phyloP scores from a whole-genome alignment of 2,797 vertebrate species.

The Gambelia wislizenii region DNA sequence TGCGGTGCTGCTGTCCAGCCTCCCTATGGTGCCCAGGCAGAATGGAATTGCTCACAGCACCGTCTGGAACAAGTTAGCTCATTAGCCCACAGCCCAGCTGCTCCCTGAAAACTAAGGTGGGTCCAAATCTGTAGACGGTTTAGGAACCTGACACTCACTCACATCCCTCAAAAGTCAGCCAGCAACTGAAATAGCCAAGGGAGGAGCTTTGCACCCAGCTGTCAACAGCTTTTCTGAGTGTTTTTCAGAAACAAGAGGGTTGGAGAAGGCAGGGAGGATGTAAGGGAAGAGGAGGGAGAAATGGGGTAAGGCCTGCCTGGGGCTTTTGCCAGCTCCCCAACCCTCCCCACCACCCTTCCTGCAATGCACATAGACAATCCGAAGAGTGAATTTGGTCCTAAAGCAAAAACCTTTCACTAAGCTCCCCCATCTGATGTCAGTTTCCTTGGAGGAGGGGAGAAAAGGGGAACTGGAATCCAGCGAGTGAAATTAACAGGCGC shows the following conservation, averaged over 20 bases:
- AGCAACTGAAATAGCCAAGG: conserved; percentile 43
- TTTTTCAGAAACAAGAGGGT: conserved; percentile 71
- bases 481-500: conserved; percentile 67
- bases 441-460: background rate
- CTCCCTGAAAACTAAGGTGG: conserved; percentile 42
- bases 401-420: conserved; percentile 8
- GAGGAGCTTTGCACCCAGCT: conserved; percentile 63
- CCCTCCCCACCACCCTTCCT: background rate
- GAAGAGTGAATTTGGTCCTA: conserved; percentile 2
- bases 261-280: background rate
- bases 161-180: conserved; percentile 41
- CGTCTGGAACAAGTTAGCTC: conserved; percentile 41
- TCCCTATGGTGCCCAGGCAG: conserved; percentile 13
- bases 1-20: background rate
- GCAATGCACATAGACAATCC: background rate
- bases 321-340: conserved; percentile 1
- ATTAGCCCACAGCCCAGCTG: conserved; percentile 39
- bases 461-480: conserved; percentile 62
- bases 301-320: conserved; percentile 1
- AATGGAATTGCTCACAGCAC: conserved; percentile 9
- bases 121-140: conserved; percentile 27
- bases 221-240: conserved; percentile 73
- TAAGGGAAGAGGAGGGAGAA: background rate
- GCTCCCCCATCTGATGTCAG: conserved; percentile 30
- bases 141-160: conserved; percentile 41